Base-by-base conservation (phyloP, 2,888 invertebrate species). In the Rhimphoctona megacephalus region DNA sequence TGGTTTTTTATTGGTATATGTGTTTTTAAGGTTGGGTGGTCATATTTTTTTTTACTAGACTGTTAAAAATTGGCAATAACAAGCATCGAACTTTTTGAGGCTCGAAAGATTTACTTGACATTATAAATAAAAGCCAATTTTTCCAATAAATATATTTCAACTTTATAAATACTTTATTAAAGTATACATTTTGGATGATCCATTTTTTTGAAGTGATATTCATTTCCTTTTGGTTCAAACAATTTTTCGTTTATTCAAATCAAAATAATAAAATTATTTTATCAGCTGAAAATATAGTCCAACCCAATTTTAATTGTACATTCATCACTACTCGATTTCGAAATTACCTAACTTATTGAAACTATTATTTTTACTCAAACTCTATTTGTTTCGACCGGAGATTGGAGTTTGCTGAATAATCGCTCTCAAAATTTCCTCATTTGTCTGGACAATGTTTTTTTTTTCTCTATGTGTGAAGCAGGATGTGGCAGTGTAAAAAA, bases 401-500 rank as follows among this genome's bases (percentile, higher is more conserved):
- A 61, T 61, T 61, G 61, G 5, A 43, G 9, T 46, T 46, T 17
- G 39, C 25, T 22, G 25, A 69, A 22, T 69, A 66, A 30, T 66
- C 19, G 25, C 5, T 66, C 14, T 61, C 66, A 61, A 61, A 61
- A 61, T 30, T 61, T 30, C 17, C 61, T 61, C 61, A 61, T 30
- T 61, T 17, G 61, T 61, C 61, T 9, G 57, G 57, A 36, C 36
- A 67, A 67, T 67, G 7, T n/a, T 67, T 61, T 30, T 30, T 61
- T 30, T 30, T 30, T 61, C 61, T 30, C 30, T 17, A n/a, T n/a
- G 30, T 30, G 17, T 7, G 61, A 30, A 61, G 61, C 61, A 61
- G 61, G 61, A 61, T 61, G 30, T 61, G 30, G 36, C 70, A 30
- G 70, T 52, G 70, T 43, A 43, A 33, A 73, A 72, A 73, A 73